Evolutionary conservation across 2,113 vertebrate genomes (phyloP).

Genomic region (Xiphophorus maculatus): DNA sequence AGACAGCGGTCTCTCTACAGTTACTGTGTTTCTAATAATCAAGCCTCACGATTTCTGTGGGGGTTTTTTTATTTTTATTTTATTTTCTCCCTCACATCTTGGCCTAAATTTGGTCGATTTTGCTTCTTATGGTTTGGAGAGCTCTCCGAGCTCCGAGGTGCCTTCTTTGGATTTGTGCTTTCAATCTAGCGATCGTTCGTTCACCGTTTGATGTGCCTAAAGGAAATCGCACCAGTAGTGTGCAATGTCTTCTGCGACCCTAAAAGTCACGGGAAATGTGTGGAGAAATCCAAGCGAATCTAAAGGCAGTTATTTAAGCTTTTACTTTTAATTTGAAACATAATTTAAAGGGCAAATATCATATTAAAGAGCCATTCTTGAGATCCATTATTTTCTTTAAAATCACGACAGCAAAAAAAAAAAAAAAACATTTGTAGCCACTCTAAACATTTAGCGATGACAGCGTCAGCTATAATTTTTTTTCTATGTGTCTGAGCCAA

Average conservation of each 20-base stretch:
- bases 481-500: not conserved
- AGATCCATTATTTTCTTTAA: too few species aligned
- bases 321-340: conserved; percentile 26
- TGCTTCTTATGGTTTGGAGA: conserved; percentile 29
- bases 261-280: conserved; percentile 9
- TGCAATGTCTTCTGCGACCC: conserved; percentile 53
- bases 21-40: conserved; percentile 72
- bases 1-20: conserved; percentile 70
- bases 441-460: not conserved
- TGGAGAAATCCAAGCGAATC: conserved; percentile 31
- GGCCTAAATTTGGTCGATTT: conserved; percentile 56
- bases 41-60: conserved; percentile 36
- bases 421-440: not conserved
- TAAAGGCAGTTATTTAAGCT: conserved; percentile 26
- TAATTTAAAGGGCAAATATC: conserved; percentile 38
- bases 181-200: conserved; percentile 56
- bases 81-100: conserved; percentile 16
- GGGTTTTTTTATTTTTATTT: conserved; percentile 12
- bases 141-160: conserved; percentile 56
- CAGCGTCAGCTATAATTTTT: not conserved
- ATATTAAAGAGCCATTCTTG: not conserved
- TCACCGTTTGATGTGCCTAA: conserved; percentile 55
- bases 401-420: not conserved
- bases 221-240: conserved; percentile 48
- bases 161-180: conserved; percentile 82